Evolutionary conservation across 1,140 invertebrate species (phyloP), one percentile per base, ranked within the genome.

Genomic region (Drosophila sproati): DNA sequence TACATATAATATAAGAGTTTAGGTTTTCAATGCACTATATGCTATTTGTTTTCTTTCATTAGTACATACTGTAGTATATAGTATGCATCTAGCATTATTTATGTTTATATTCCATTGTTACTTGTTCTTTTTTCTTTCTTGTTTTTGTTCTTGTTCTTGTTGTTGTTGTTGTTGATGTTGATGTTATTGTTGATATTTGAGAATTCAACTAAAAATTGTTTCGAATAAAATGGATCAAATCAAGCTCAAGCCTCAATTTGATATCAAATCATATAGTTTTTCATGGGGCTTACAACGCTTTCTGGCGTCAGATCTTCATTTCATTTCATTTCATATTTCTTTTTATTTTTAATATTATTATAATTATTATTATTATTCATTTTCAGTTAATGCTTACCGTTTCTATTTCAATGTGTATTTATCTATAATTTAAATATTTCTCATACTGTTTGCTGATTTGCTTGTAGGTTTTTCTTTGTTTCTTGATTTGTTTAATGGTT

Each of bases 1-100:
- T 89, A 89, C 86, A 89, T 89, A 85, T 89, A 88, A 88, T 88
- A 77, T 88, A 89, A 89, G 81, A 89, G 85, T 77, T 88, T 71
- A 68, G 73, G 67, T 59, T 81, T 86, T 83, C 37, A 71, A 83
- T 72, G 74, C 70, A 78, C 79, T 87, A 79, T 66, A 79, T 74
- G 80, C 77, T 87, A 74, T 71, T 73, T 73, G 59, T 55, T 45
- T 78, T 66, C 32, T 7, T 54, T 55, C 34, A 61, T 74, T 72
- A 20, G 28, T 67, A 48, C 43, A 57, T 54, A 37, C 54, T 68
- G 43, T 51, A 55, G 47, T 68, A 45, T 6, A 37, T 75, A 75
- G n/a, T 71, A 66, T 47, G 50, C 34, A 34, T 31, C 39, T 82
- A 62, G 55, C 43, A 39, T 82, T 56, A 32, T 50, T 29, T 55